These are phyloP conservation scores for Buphagus erythrorhynchus DNA, from an alignment of 2,797 vertebrate species.

Conservation along the genomic window DNA sequence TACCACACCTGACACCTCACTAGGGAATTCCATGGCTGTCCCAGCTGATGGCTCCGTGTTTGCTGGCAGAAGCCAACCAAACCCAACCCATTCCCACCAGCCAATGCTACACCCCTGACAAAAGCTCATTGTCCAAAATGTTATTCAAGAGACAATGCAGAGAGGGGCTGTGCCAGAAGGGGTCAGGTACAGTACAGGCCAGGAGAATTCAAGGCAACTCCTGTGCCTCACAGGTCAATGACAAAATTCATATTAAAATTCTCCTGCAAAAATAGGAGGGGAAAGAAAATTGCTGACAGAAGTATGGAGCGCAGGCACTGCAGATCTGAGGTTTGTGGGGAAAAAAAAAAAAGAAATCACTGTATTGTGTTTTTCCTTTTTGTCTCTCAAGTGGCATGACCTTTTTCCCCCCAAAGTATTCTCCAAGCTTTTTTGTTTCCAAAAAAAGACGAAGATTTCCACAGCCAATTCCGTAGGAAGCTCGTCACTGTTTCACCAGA, in stretches of 20 bases:
- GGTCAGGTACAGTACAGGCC: neutral
- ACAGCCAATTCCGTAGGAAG: neutral
- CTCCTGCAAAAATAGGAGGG: neutral
- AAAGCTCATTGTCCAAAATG: neutral
- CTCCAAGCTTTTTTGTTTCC: neutral
- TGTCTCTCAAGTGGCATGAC: neutral
- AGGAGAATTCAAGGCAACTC: neutral
- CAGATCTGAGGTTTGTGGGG: neutral
- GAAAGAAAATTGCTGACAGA: neutral
- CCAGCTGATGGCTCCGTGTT: neutral
- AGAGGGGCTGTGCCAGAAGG: neutral
- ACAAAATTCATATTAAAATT: neutral
- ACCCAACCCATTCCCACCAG: neutral
- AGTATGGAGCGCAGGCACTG: neutral
- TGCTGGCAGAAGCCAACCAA: neutral
- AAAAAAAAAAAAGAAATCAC: neutral
- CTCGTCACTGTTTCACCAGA: neutral
- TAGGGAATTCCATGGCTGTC: neutral
- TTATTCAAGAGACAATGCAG: neutral
- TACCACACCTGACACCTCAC: neutral
- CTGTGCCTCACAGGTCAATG: neutral
- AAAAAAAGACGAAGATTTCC: neutral
- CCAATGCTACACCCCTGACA: rapidly evolving
- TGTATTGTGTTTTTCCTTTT: neutral
- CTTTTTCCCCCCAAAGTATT: neutral